Base-by-base conservation (phyloP, 2,113 vertebrate species). In the Callaeas wilsoni region DNA sequence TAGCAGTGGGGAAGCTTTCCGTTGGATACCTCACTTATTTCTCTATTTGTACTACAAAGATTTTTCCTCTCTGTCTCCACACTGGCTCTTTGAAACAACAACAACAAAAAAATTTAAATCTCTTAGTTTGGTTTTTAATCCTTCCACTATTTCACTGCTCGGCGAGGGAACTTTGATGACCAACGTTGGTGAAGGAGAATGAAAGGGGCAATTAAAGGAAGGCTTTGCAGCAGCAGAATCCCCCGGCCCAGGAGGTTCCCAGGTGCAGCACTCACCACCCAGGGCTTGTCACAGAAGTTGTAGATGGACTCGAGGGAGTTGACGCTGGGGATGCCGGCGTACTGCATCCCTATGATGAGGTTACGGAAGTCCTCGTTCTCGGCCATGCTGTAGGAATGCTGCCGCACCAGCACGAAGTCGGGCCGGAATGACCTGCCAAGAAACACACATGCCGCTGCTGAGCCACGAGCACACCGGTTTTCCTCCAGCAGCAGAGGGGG, bases 211-310 rank as follows among this genome's bases (percentile, higher is more conserved):
- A 52, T 39, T 5, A 49, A 46, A n/a, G 59, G 13, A 44, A 63
- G 27, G 9, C 47, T 91, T 22, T 46, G 37, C 63, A 89, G 37
- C 30, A 62, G 35, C 16, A 35, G 44, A 42, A 42, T 16, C 30
- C 9, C 27, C 32, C 22, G 4, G 32, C 23, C 6, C 27, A 17
- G 79, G 63, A 52, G 8, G 32, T 4, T 7, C 27, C 12, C 7
- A 15, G 6, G 26, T 10, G 7, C 32, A 47, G 79, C 81, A 98
- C 98, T 98, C 98, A 99, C 99, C 97, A 99, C 99, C 99, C 99
- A 99, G 0, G 99, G 99, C 92, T 99, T 99, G 98, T 99, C 99
- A 23, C 99, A 99, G 93, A 99, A 99, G 98, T 99, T 99, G 96
- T 99, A 99, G 97, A 99, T 99, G 49, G 99, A 99, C 77, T 99